Evolutionary conservation across 2,113 vertebrate genomes (phyloP).

Genomic region (Podarcis cretensis): DNA sequence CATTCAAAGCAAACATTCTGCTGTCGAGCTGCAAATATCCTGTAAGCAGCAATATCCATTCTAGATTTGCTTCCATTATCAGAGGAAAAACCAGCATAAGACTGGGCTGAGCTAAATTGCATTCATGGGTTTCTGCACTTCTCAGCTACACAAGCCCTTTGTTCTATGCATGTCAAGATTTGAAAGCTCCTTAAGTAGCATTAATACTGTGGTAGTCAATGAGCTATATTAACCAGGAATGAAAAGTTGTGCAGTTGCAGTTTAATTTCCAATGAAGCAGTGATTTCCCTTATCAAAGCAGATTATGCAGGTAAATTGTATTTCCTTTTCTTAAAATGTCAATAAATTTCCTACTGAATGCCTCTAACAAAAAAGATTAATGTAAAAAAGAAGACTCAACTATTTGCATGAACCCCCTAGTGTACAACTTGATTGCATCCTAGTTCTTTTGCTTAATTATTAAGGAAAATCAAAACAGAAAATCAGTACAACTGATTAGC

Average conservation of each 20-base stretch:
- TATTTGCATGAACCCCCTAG: slow-evolving; percentile 77
- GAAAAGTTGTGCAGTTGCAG: slow-evolving; percentile 38
- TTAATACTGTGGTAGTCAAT: neutral
- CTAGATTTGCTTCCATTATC: neutral
- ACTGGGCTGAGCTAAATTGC: neutral
- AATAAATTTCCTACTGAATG: slow-evolving; percentile 65
- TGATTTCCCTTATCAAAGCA: slow-evolving; percentile 54
- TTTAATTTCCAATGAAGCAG: slow-evolving; percentile 16
- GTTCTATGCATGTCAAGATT: neutral
- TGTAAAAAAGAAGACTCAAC: slow-evolving; percentile 11
- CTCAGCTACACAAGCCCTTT: neutral
- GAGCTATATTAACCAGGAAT: slow-evolving; percentile 20
- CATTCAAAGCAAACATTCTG: too few relatives aligned
- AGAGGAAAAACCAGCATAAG: neutral
- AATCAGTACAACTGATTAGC: slow-evolving; percentile 81
- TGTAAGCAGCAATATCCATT: too few relatives aligned
- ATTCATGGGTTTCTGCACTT: neutral
- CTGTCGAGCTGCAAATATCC: too few relatives aligned
- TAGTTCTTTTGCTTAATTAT: slow-evolving; percentile 80
- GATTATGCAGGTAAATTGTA: slow-evolving; percentile 43
- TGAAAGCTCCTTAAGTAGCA: slow-evolving; percentile 32
- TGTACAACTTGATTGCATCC: slow-evolving; percentile 80
- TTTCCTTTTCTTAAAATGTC: slow-evolving; percentile 51
- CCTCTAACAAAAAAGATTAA: slow-evolving; percentile 66
- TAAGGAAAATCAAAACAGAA: slow-evolving; percentile 81